Base-by-base conservation (phyloP, 2,113 vertebrate species). In the Rhabdomys dilectus region DNA sequence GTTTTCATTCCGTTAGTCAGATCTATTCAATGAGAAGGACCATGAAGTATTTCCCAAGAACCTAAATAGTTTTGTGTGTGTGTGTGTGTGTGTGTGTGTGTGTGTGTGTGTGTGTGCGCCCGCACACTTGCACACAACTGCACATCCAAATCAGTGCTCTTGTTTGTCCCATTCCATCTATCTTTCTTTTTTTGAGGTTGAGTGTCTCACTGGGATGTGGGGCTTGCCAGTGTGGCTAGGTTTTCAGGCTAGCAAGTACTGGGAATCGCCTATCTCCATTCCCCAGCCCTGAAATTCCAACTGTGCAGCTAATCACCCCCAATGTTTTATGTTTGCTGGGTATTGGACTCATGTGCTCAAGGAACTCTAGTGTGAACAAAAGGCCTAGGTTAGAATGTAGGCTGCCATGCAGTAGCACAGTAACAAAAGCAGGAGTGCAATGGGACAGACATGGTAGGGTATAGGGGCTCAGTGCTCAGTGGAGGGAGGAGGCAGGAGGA, bases 1-100 rank as follows among this genome's bases (percentile, higher is more conserved):
- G 11, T n/a, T 93, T 96, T 91, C 24, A 94, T 53, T 5, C 26
- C 93, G 82, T 80, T 90, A 88, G 34, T 72, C 66, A 68, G 66
- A 68, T 34, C 34, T 45, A 89, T 90, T 95, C 15, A 82, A 16
- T 88, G 82, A 90, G 42, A 73, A 85, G 58, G 26, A 64, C 85
- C 45, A 77, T 56, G 5, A 1, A 76, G 4, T 91, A 84, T 84
- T 95, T 91, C 91, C 60, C 39, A 84, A 87, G 24, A 97, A 88
- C 29, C 15, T 66, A n/a, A 97, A 73, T 7, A 4, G 75, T 60
- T 51, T 42, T 42, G 45, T 78, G 26, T 34, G 26, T 19, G 77
- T 34, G 77, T 48, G 42, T 29, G 75, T 48, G 42, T n/a, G 8
- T 48, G 73, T 45, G 73, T 45, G 22, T 26, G 42, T 7, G 5